phyloP scores from a whole-genome alignment of 2,888 invertebrate genomes.

The Julus scandinavius region DNA sequence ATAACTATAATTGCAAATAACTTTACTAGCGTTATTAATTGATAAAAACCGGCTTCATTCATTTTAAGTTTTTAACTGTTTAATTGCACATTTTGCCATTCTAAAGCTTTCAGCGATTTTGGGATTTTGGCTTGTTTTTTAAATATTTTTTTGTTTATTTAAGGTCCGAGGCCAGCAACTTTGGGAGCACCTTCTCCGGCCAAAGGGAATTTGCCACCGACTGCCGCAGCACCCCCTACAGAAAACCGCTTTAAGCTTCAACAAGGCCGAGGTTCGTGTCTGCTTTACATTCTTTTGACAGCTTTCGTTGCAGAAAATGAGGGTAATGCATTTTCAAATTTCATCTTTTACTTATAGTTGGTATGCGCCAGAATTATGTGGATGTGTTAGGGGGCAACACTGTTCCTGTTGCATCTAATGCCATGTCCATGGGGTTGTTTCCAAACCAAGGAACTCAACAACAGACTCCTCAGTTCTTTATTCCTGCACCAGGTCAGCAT shows the following conservation, averaged over 20 bases:
- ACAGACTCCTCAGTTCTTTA: conserved; percentile 68
- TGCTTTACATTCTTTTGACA: background rate
- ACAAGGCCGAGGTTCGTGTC: conserved; percentile 39
- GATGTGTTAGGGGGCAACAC: conserved; percentile 80
- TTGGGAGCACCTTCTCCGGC: conserved; percentile 12
- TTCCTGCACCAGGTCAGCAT: conserved; percentile 70
- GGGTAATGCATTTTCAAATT: conserved; percentile 60
- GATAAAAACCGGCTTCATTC: too few relatives aligned
- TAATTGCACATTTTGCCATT: too few relatives aligned
- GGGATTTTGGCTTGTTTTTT: background rate
- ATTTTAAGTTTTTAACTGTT: too few relatives aligned
- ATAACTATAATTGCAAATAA: too few relatives aligned
- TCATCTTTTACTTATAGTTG: conserved; percentile 67
- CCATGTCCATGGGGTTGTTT: conserved; percentile 19
- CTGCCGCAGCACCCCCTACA: conserved; percentile 57
- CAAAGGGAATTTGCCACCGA: conserved; percentile 43
- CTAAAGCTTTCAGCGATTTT: too few relatives aligned
- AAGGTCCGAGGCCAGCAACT: background rate
- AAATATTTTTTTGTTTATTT: background rate
- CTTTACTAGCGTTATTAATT: too few relatives aligned
- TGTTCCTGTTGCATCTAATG: conserved; percentile 64
- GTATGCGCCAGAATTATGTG: conserved; percentile 86
- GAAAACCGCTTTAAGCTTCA: conserved; percentile 60
- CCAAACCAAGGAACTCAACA: conserved; percentile 4
- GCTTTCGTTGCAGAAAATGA: background rate